Percentiles rank a stretch among this genome's conserved stretches.
Evolutionary conservation across 37 sponge, comb jelly and placozoan species (phyloP).

Genomic region (Ianthella basta): DNA sequence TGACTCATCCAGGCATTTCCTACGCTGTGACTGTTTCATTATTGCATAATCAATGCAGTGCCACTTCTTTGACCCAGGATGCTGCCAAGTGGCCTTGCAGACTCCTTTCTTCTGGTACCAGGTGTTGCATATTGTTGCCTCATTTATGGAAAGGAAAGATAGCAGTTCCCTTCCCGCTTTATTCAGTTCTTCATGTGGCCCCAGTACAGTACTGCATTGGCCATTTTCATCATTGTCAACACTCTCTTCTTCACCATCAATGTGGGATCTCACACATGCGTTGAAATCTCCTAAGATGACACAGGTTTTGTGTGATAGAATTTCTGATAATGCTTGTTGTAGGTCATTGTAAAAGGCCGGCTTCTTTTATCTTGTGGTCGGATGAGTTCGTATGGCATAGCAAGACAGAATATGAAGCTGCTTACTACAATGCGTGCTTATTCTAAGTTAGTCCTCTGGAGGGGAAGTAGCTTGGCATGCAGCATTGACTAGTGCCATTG

Average conservation of each 20-base stretch:
- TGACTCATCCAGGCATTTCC: constrained; percentile 24
- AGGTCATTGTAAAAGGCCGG: constrained; percentile 11
- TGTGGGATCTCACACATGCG: background rate
- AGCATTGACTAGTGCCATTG: too few relatives aligned
- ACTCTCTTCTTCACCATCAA: background rate
- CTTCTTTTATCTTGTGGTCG: constrained; percentile 3
- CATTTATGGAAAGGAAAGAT: constrained; percentile 42
- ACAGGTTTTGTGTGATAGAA: background rate
- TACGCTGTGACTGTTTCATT: constrained; percentile 40
- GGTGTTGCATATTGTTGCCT: constrained; percentile 31
- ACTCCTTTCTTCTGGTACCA: constrained; percentile 32
- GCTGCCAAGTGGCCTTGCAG: constrained; percentile 48
- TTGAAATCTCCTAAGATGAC: background rate
- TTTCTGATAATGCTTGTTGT: constrained; percentile 5
- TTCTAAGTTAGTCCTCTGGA: too few relatives aligned
- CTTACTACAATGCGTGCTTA: too few relatives aligned
- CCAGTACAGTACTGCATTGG: constrained; percentile 12
- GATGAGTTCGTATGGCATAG: too few relatives aligned
- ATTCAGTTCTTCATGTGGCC: constrained; percentile 41
- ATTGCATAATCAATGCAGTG: constrained; percentile 48
- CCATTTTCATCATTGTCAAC: background rate
- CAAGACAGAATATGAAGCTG: too few relatives aligned
- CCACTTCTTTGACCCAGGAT: constrained; percentile 42
- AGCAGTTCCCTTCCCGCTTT: constrained; percentile 38
- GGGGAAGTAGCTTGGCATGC: too few relatives aligned